These are phyloP conservation scores for Tokudaia muenninki DNA, from an alignment of 2,797 vertebrate genomes.

Conservation along the genomic window DNA sequence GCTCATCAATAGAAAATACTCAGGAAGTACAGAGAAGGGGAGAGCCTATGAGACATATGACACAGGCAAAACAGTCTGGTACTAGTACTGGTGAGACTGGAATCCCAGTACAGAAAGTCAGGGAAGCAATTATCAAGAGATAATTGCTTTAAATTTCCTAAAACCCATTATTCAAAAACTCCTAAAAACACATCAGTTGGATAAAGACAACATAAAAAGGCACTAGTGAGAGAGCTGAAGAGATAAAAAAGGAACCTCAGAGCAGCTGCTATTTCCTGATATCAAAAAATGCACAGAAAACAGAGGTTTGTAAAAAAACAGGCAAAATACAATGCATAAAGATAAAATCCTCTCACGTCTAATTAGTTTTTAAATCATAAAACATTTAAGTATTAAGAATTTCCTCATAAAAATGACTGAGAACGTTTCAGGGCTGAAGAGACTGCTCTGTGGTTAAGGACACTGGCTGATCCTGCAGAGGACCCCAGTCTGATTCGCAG, in stretches of 20 bases:
- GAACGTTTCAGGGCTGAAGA: not conserved
- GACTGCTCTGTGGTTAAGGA: not conserved
- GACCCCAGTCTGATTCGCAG: not conserved
- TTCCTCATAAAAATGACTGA: not conserved
- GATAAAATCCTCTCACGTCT: constrained; percentile 38
- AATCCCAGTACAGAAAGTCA: not conserved
- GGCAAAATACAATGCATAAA: constrained; percentile 34
- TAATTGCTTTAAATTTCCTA: not conserved
- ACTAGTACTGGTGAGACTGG: not conserved
- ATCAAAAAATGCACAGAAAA: not conserved
- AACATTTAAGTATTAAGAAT: constrained; percentile 49
- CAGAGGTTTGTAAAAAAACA: constrained; percentile 36
- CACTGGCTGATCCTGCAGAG: not conserved
- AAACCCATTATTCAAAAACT: constrained; percentile 11
- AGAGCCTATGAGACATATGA: not conserved
- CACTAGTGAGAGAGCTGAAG: not conserved
- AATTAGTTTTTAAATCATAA: constrained; percentile 43
- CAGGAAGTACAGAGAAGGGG: constrained; percentile 21
- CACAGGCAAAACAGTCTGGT: not conserved
- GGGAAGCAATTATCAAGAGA: not conserved
- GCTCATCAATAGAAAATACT: constrained; percentile 55
- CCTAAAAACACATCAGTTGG: constrained; percentile 6
- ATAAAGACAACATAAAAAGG: constrained; percentile 23
- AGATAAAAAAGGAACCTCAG: constrained; percentile 49
- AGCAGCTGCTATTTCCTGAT: not conserved